These are phyloP conservation scores for Anoplolepis gracilipes DNA, from an alignment of 1,140 invertebrate genomes.

Conservation along the genomic window DNA sequence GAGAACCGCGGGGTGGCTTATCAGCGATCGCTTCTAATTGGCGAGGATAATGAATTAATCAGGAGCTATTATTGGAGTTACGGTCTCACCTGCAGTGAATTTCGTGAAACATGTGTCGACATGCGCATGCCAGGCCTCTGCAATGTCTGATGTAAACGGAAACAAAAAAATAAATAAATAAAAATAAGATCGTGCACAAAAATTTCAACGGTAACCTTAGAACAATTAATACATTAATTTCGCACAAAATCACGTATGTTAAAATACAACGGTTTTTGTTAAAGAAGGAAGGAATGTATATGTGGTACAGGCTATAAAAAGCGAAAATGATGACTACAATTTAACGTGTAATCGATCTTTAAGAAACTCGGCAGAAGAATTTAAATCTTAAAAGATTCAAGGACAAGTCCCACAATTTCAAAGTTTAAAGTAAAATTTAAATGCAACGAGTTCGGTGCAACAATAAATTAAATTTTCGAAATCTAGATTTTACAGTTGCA, in stretches of 20 bases:
- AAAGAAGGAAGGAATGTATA: constrained; percentile 7
- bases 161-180: constrained; percentile 34
- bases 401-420: no score
- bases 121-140: constrained; percentile 81
- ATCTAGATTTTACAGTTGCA: background rate
- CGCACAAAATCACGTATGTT: constrained; percentile 8
- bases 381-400: background rate
- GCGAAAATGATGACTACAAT: constrained; percentile 1
- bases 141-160: constrained; percentile 79
- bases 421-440: background rate
- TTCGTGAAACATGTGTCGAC: constrained; percentile 79
- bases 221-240: constrained; percentile 15
- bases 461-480: background rate
- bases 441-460: background rate
- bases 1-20: background rate
- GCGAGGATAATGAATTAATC: constrained; percentile 29
- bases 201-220: background rate
- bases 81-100: constrained; percentile 83
- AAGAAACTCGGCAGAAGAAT: background rate
- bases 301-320: constrained; percentile 12
- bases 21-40: constrained; percentile 19
- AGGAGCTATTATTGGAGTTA: constrained; percentile 58
- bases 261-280: background rate
- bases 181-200: constrained; percentile 16
- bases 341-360: constrained; percentile 10